phyloP scores from a whole-genome alignment of 2,888 invertebrate genomes.

The Smittia sp. region DNA sequence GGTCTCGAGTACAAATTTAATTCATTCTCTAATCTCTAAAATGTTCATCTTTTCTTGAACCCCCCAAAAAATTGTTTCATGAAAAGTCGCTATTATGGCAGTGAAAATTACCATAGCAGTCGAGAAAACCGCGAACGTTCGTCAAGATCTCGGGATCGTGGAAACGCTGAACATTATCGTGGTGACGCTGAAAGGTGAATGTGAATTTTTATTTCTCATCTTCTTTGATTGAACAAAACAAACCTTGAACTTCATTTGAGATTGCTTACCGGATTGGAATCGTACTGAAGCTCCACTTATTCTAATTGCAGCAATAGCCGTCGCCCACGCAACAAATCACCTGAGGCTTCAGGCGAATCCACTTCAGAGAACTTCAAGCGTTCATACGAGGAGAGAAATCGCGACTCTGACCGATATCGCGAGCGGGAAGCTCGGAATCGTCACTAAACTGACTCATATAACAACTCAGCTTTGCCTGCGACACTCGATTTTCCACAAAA shows the following conservation, averaged over 20 bases:
- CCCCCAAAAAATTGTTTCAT: not conserved
- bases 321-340: constrained; percentile 58
- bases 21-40: constrained; percentile 6
- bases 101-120: constrained; percentile 53
- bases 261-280: constrained; percentile 1
- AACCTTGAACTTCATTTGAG: not conserved
- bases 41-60: not conserved
- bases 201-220: constrained; percentile 12
- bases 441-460: constrained; percentile 57
- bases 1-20: not conserved
- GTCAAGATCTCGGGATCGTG: constrained; percentile 48
- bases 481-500: too few species aligned
- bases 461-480: too few species aligned
- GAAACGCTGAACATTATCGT: constrained; percentile 50
- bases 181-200: constrained; percentile 50
- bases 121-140: constrained; percentile 56
- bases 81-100: constrained; percentile 36
- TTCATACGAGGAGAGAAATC: constrained; percentile 82
- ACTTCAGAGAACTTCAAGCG: constrained; percentile 53
- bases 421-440: constrained; percentile 70
- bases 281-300: constrained; percentile 44
- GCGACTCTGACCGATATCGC: constrained; percentile 64
- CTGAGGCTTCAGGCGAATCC: constrained; percentile 54
- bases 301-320: constrained; percentile 55
- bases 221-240: constrained; percentile 13